Evolutionary conservation across 2,888 invertebrate genomes (phyloP), one percentile per base, ranked within the genome.

Genomic region (Eupithecia exiguata): DNA sequence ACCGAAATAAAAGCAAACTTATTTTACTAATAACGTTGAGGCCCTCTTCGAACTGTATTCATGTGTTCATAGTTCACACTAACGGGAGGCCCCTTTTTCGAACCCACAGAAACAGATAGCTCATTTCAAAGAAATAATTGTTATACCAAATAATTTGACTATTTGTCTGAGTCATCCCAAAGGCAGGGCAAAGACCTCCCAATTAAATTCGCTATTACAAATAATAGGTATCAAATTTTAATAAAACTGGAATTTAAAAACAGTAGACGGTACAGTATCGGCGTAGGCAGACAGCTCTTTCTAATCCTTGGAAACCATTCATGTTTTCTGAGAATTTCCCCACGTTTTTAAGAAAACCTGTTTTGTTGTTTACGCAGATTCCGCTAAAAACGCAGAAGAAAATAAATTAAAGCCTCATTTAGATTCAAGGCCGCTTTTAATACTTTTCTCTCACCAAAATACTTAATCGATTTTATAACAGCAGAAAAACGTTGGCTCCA

Each of bases 361-460:
- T 21, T 65, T 38, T 38, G 36, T 65, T 65, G 18, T 30, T n/a
- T 18, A 12, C 63, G 38, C 12, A 65, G 63, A 65, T 65, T 65
- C 38, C 38, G 35, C 36, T 10, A 65, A 65, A 63, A 65, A 65
- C 30, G 10, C 35, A 38, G 38, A 65, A 12, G 36, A 36, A 65
- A 63, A 38, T 36, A 38, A 65, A 65, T 65, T 36, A 21, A 38
- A 65, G 1, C 10, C 12, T 12, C 38, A 68, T 63, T 25, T 46
- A 58, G 43, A 65, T 65, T 21, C 63, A 65, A 65, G 63, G 68
- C 10, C 46, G 30, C 38, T 65, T 36, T 65, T 38, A 65, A 65
- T 38, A 65, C 63, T 38, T 36, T 65, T 38, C 38, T 65, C 63
- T 62, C 18, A 16, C 16, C 6, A 62, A 62, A 62, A 62, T 35